phyloP scores from a whole-genome alignment of 2,888 invertebrate genomes.

The Andrena minutula region DNA sequence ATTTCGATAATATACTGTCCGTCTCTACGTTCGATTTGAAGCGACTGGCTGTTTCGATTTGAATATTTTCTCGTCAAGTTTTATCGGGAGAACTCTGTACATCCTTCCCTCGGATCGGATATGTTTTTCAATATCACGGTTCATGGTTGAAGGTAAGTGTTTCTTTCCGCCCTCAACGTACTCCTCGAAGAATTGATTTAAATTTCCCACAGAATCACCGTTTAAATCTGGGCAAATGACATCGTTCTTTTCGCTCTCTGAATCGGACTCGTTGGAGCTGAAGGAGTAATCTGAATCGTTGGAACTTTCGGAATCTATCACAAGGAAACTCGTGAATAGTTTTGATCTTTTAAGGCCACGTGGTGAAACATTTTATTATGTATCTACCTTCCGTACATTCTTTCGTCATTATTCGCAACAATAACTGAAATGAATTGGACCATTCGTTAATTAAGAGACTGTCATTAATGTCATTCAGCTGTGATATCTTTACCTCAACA shows the following conservation, averaged over 20 bases:
- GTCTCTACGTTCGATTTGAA: neutral
- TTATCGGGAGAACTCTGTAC: constrained; percentile 57
- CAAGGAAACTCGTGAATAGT: neutral
- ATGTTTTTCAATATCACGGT: neutral
- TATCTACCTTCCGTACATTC: constrained; percentile 21
- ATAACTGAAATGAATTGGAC: constrained; percentile 13
- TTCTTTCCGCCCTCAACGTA: neutral
- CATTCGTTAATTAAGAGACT: neutral
- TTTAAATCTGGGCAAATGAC: neutral
- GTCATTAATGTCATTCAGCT: neutral
- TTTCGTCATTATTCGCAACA: constrained; percentile 38
- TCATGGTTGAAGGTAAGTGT: neutral
- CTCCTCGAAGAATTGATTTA: constrained; percentile 20
- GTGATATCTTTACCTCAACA: constrained; percentile 53
- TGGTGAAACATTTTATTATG: neutral
- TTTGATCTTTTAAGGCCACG: neutral
- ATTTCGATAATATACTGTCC: constrained; percentile 57
- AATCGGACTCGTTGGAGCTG: constrained; percentile 34
- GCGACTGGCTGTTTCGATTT: neutral
- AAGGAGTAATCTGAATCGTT: constrained; percentile 11
- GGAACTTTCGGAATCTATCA: constrained; percentile 1
- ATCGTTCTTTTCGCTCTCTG: constrained; percentile 19
- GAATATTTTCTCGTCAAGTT: neutral
- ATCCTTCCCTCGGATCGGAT: constrained; percentile 39
- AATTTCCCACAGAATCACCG: neutral